Evolutionary conservation across 2,113 vertebrate genomes (phyloP), one percentile per base, ranked within the genome.

Genomic region (Pao palembangensis): DNA sequence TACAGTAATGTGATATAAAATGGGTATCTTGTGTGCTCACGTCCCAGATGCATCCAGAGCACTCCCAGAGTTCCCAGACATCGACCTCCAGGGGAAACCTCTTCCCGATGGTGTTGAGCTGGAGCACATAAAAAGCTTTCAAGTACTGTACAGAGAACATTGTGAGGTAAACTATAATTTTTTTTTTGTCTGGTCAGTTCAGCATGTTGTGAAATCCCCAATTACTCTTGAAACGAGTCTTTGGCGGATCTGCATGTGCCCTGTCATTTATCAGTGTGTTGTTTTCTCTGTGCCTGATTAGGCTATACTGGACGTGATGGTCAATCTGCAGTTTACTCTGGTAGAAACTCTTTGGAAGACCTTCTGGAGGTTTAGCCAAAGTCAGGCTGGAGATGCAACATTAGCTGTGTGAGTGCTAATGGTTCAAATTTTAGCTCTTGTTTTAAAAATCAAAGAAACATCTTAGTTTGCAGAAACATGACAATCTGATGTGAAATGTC

Each of bases 271-370:
- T 61, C 21, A 7, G 2, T 20, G 12, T 25, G 1, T 42, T 43
- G 17, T 38, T 38, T 38, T 59, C 2, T 57, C 1, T 67, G 17
- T 64, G 3, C 67, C 61, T 15, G 71, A 13, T 67, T 61, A 96
- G 94, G 95, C 95, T 50, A 95, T 97, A 20, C 88, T 97, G 42
- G 95, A 97, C 1, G 94, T 97, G 82, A 95, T 96, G 92, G 92
- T 97, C 63, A 97, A 97, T 84, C 89, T 97, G 68, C 95, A 97
- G 89, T 97, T 97, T 73, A 94, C 94, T 0, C 85, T 97, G 79
- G 94, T 97, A 70, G 95, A 97, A 83, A 95, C 95, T 0, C 87
- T 97, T 42, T 97, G 95, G 95, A 96, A 97, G 78, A 96, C 92
- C 14, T 96, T 96, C 87, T 97, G 95, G 95, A 92, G 95, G 83